Evolutionary conservation across 1,140 invertebrate genomes (phyloP), one percentile per base, ranked within the genome.

Genomic region (Zeugodacus cucurbitae): DNA sequence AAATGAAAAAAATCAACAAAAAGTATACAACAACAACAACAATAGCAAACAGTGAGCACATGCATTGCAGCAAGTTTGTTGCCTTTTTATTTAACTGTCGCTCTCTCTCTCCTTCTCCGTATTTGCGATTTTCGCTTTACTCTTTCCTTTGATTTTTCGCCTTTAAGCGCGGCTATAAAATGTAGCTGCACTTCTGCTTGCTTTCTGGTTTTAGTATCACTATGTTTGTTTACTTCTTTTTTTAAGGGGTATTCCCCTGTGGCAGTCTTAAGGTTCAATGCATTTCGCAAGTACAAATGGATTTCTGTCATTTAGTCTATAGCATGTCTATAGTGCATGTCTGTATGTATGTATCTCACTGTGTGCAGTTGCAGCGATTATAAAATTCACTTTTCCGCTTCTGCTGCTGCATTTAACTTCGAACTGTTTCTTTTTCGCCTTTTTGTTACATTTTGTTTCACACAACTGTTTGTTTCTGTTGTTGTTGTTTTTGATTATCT

Each of bases 181-280:
- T 41, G 6, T n/a, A 10, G 17, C 70, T 41, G 70, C 70, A 86
- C 85, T 86, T 37, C 57, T 26, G n/a, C 58, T 87, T 87, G 59
- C 32, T 86, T 86, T 44, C 57, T 86, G 10, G n/a, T 54, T 41
- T 87, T 87, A 22, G 8, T 59, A 41, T 41, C n/a, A 11, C 48
- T 8, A 22, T 44, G 48, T 44, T 87, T 64, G 26, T 87, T 87
- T 14, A 17, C 17, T 87, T 87, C 26, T 87, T 87, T 87, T 87
- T 59, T 48, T n/a, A n/a, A 59, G 32, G 86, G 86, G 86, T 59
- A 59, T 87, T 87, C 86, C 54, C 54, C 86, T 58, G 86, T 20
- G 54, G 22, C 32, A n/a, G 86, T n/a, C 59, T 34, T 59, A 87
- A 54, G 86, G n/a, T n/a, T 87, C 20, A 37, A 87, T 87, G 86